Evolutionary conservation across 2,113 vertebrate species (phyloP), one percentile per base, ranked within the genome.

Genomic region (Suricata suricatta): DNA sequence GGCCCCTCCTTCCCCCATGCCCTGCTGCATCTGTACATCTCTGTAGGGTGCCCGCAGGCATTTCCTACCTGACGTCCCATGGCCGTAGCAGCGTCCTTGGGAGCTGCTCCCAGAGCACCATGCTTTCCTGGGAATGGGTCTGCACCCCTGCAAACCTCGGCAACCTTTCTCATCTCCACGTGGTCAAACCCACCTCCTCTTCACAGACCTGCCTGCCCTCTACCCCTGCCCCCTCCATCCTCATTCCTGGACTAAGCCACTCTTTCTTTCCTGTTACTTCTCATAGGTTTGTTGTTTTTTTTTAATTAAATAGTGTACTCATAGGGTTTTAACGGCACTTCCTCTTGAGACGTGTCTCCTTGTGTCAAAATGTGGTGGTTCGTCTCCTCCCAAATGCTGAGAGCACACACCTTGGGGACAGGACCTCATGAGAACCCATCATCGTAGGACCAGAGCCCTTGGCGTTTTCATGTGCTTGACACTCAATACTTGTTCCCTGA

Each of bases 291-390:
- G 3, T 41, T 41, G 3, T 41, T 41, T 41, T 41, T 41, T 41
- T 41, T 41, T 41, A 41, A 41, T 41, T 41, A 41, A 41, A 41
- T 41, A 41, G 41, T 41, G 3, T 41, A 41, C 41, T 7, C 17
- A 2, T 3, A 29, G 57, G 82, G 47, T 19, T 47, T 47, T 11
- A 15, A 8, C 7, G 2, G 10, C 74, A 52, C 31, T 64, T 57
- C 27, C 44, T 64, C 3, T 0, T 1, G 44, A 25, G 12, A 25
- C 17, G 1, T 2, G 66, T 15, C 63, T 71, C 16, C 50, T 57
- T 14, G 38, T 35, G 12, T 27, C 5, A 7, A 10, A 35, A 25
- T 0, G 16, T 0, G 25, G 31, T 19, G 25, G 1, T 52, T 6
- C 12, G 3, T 17, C 44, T 23, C 5, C 29, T 5, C 11, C 54